phyloP scores from a whole-genome alignment of 2,888 invertebrate genomes.

The Drosophila neotestacea region DNA sequence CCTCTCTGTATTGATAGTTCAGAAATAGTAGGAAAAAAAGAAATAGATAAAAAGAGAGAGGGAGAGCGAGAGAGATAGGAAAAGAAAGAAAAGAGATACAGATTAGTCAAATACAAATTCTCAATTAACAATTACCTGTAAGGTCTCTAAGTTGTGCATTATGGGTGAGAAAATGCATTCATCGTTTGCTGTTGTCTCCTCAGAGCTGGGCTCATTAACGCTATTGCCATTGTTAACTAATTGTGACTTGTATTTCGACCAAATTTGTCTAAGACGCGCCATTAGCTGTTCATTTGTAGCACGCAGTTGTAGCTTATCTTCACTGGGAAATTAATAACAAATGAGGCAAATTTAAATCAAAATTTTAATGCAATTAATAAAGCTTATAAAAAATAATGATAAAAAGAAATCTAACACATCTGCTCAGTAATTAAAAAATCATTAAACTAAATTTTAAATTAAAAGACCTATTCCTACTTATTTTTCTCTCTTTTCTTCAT shows the following conservation, averaged over 20 bases:
- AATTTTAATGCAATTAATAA: not conserved
- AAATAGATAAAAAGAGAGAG: conserved; percentile 39
- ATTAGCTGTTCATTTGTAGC: conserved; percentile 84
- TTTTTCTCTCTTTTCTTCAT: too few relatives aligned
- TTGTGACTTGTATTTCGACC: conserved; percentile 84
- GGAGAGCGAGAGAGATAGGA: conserved; percentile 29
- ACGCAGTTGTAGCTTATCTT: conserved; percentile 83
- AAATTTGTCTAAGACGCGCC: conserved; percentile 84
- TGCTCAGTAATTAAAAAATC: not conserved
- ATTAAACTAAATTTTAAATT: too few relatives aligned
- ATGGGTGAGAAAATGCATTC: conserved; percentile 70
- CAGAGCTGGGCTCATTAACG: conserved; percentile 43
- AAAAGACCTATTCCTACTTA: too few relatives aligned
- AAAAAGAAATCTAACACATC: not conserved
- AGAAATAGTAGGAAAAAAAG: conserved; percentile 32
- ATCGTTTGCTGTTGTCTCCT: conserved; percentile 53
- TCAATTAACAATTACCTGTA: conserved; percentile 58
- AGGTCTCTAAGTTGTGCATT: conserved; percentile 46
- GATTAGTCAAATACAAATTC: conserved; percentile 67
- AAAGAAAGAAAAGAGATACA: conserved; percentile 34
- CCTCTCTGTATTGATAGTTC: conserved; percentile 77
- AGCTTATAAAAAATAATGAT: not conserved
- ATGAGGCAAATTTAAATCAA: conserved; percentile 10
- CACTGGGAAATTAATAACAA: conserved; percentile 61
- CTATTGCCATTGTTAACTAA: conserved; percentile 52